Evolutionary conservation across 2,888 invertebrate species (phyloP), one percentile per base, ranked within the genome.

Genomic region (Synergus itoensis): DNA sequence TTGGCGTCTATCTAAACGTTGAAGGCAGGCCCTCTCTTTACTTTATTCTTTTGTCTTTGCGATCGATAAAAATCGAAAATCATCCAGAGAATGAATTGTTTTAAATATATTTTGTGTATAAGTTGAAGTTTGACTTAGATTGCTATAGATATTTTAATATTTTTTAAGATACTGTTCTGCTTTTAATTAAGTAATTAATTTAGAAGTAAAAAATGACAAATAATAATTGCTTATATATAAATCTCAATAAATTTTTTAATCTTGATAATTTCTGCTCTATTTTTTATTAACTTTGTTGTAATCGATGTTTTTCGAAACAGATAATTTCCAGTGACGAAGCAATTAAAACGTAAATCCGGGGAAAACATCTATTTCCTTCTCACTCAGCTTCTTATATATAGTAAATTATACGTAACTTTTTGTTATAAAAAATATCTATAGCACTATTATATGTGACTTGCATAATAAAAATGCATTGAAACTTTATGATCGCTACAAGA

Each of bases 331-430:
- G 12, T 60, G 21, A 60, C 28, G 28, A 28, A 62, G 14, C 62
- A 62, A 62, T 62, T 62, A 62, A 62, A 62, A 62, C 28, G 28
- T 62, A 28, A 28, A 62, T 62, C 62, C 62, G 28, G 62, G 28
- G 8, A 62, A 62, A 28, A 28, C 14, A 18, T 62, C 4, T 2
- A 43, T 18, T 65, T 43, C 18, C 65, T 65, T 43, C 41, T 4
- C 8, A 41, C n/a, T 41, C 11, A 41, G 41, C 4, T 65, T 36
- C 14, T 36, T 65, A 18, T 43, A 11, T 41, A 40, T 11, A 11
- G 11, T 40, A 43, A 18, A 11, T 0, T 18, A 62, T 28, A 28
- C 28, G 28, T 28, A 28, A 62, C 14, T 62, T 28, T 28, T 62
- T 28, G 28, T 62, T 4, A 28, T 1, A 14, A 62, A 62, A 62